Evolutionary conservation across 2,888 invertebrate species (phyloP).

Genomic region (Aquatica leii): DNA sequence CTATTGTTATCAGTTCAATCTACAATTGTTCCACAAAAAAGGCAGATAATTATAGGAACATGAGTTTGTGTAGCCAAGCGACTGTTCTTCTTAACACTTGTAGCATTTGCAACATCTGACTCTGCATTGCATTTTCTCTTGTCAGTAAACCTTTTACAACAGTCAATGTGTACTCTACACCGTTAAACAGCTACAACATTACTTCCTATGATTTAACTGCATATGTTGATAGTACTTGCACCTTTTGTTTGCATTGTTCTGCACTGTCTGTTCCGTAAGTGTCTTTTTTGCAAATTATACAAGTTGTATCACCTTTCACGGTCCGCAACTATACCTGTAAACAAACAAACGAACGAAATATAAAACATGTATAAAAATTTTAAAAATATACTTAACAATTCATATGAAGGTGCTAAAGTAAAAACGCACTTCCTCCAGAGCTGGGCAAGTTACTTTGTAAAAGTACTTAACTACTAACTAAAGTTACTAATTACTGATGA

Average conservation of each 20-base stretch:
- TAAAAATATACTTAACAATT: background rate
- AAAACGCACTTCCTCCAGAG: background rate
- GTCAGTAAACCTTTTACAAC: background rate
- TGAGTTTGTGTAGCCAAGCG: background rate
- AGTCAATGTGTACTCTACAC: background rate
- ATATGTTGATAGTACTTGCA: background rate
- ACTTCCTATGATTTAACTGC: background rate
- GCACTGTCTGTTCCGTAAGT: constrained; percentile 5
- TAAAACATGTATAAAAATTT: background rate
- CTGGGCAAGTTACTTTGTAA: no score
- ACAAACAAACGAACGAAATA: background rate
- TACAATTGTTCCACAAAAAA: background rate
- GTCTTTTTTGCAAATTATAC: constrained; percentile 5
- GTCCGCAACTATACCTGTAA: background rate
- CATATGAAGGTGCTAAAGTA: background rate
- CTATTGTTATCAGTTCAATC: background rate
- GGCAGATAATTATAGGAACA: background rate
- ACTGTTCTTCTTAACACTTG: background rate
- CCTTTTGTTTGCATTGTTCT: background rate
- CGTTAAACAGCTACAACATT: background rate
- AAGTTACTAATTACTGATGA: no score
- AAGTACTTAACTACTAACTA: no score
- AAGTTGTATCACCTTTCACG: background rate
- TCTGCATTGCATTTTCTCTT: background rate
- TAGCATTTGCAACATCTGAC: background rate